Evolutionary conservation across 1,140 invertebrate genomes (phyloP), one percentile per base, ranked within the genome.

Genomic region (Drosophila watanabei): DNA sequence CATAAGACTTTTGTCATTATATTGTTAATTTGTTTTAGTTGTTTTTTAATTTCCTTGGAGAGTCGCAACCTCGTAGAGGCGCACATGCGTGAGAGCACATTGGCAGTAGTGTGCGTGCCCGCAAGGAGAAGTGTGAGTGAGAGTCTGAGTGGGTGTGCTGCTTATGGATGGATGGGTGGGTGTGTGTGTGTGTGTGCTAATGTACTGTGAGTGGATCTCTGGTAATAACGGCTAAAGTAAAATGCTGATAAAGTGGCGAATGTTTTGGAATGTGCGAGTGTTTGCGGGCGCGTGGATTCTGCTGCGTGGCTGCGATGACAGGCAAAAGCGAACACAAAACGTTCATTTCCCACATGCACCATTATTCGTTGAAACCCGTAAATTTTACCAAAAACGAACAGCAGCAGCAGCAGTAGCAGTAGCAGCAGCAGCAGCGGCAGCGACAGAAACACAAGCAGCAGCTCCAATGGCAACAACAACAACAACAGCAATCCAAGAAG

Each of bases 1-100:
- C 66, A 89, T 85, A 81, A 71, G 86, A 79, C 82, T 82, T 79
- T 90, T 90, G 79, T 86, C 86, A 90, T 90, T 90, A 90, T 80
- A 90, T 86, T 90, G 86, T 90, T 90, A 90, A 90, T 90, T 86
- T 90, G 86, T 90, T 90, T 90, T 90, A 90, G 86, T 90, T 90
- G 86, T 90, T 90, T 90, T 90, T 90, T 90, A 90, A 90, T 90
- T 90, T 90, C 86, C 86, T 90, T 90, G 58, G 86, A 90, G 86
- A 90, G 68, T 90, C 86, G 86, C 82, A 89, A 86, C 86, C 86
- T 77, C 54, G 56, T 56, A 54, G 75, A 61, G 46, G 37, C 81
- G 68, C 76, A 81, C 77, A 89, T 75, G 85, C 77, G 85, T 60
- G 48, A 58, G 49, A 49, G 43, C 46, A 51, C 24, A 30, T 16